A percentile compares a stretch with the other conserved stretches of the same genome.
Conservation (phyloP, 2,113 vertebrate species). For the Rhipidura dahli region DNA sequence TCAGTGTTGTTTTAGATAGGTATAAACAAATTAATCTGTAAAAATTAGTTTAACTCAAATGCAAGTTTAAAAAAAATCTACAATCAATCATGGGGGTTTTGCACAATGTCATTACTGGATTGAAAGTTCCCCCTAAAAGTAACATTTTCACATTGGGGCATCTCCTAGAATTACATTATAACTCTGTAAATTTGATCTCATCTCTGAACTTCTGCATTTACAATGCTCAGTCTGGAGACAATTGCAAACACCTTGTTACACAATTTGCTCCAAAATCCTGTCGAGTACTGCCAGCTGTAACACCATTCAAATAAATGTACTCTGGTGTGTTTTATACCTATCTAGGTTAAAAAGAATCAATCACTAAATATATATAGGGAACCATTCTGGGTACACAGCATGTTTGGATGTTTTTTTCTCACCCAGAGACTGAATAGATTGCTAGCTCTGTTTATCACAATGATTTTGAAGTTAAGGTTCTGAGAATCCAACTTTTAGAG, state of each 20-base stretch:
- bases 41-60: not conserved
- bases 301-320: not conserved
- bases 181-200: not conserved
- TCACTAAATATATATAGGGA: not conserved
- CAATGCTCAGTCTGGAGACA: not conserved
- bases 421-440: not conserved
- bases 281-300: not conserved
- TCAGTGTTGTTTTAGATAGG: not conserved
- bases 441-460: not conserved
- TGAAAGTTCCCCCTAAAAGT: not conserved
- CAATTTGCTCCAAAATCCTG: not conserved
- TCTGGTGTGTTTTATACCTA: not conserved
- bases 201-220: not conserved
- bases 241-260: not conserved
- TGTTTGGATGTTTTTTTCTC: not conserved
- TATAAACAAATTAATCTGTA: not conserved
- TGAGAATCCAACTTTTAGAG: not conserved
- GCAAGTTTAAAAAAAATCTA: not conserved
- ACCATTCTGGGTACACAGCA: not conserved
- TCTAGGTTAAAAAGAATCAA: not conserved
- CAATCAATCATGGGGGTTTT: not conserved
- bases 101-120: not conserved
- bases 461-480: not conserved
- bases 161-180: not conserved
- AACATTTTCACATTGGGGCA: not conserved